Evolutionary conservation across 2,888 invertebrate genomes (phyloP).

Genomic region (Trachelus tabidus): DNA sequence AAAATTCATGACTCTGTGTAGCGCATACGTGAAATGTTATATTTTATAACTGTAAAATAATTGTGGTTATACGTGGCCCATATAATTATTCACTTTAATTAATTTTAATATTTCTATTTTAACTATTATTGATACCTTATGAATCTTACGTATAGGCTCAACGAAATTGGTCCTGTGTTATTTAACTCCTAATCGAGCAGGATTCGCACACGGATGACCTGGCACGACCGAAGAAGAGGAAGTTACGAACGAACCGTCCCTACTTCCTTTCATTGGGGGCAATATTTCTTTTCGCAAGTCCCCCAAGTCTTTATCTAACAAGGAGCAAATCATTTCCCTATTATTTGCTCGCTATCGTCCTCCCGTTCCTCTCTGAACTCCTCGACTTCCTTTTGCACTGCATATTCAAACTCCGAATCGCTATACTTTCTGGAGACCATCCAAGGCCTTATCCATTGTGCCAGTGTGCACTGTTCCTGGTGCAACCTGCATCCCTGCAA

Average conservation of each 20-base stretch:
- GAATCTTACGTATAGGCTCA: neutral
- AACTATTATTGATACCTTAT: neutral
- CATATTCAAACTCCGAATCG: constrained; percentile 50
- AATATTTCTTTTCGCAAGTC: constrained; percentile 62
- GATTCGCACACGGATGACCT: constrained; percentile 53
- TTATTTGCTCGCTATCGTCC: constrained; percentile 65
- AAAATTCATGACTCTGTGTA: neutral
- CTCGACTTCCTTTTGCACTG: constrained; percentile 53
- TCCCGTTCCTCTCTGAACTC: constrained; percentile 45
- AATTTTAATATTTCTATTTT: neutral
- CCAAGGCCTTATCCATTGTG: constrained; percentile 63
- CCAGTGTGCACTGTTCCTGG: neutral
- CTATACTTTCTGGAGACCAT: constrained; percentile 63
- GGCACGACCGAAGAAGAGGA: constrained; percentile 51
- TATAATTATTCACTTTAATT: neutral
- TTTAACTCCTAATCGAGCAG: constrained; percentile 59
- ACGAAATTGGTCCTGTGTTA: constrained; percentile 23
- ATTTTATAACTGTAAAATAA: too few species aligned
- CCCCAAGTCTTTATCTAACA: constrained; percentile 62
- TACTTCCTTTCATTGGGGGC: constrained; percentile 62
- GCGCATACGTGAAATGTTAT: too few species aligned
- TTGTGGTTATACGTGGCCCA: too few species aligned
- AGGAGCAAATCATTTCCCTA: constrained; percentile 67
- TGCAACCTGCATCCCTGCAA: neutral
- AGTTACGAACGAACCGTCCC: constrained; percentile 53